Evolutionary conservation across 35 echinoderm and acorn worm genomes (phyloP), one percentile per base, ranked within the genome.

Genomic region (Eucidaris tribuloides): DNA sequence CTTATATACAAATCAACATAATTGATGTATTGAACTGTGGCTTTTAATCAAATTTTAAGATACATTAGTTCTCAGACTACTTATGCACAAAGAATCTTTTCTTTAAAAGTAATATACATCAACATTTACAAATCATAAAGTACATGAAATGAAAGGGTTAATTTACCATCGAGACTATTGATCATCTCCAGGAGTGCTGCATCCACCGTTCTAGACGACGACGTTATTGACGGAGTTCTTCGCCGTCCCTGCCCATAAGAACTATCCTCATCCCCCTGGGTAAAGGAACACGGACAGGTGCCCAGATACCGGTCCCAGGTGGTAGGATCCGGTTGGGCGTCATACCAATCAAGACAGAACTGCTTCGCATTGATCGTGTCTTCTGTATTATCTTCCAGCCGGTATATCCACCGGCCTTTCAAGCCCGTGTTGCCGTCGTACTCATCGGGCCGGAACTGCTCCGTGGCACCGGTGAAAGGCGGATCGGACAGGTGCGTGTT

Each of bases 341-440:
- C 43, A 55, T 96, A 96, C 93, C 93, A 96, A 44, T 90, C 78
- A 15, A 84, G 30, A 62, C 93, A 96, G 35, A 81, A 45, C 44
- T 78, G 61, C 40, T 93, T 92, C n/a, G 80, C 43, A 57, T 97
- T 97, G 25, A 89, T 62, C 0, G 86, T 88, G 11, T 49, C 33
- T 40, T 77, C 56, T 39, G 59, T 85, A 59, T 97, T 99, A 31
- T 57, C 87, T 64, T 93, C 90, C 37, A 93, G 62, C 3, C 96
- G 62, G 31, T 83, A 87, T 35, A 99, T 90, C 96, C 96, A 99
- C 29, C 83, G 39, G 32, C 96, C 96, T 45, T 87, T 78, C 44
- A 79, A 28, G 17, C 71, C 87, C 17, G 90, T 99, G 80, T 99
- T 93, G 7, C 94, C 94, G 17, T 74, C 44, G n/a, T 42, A 46